These are phyloP conservation scores for Hydrochoerus hydrochaeris DNA, from an alignment of 2,113 vertebrate species.

Conservation along the genomic window DNA sequence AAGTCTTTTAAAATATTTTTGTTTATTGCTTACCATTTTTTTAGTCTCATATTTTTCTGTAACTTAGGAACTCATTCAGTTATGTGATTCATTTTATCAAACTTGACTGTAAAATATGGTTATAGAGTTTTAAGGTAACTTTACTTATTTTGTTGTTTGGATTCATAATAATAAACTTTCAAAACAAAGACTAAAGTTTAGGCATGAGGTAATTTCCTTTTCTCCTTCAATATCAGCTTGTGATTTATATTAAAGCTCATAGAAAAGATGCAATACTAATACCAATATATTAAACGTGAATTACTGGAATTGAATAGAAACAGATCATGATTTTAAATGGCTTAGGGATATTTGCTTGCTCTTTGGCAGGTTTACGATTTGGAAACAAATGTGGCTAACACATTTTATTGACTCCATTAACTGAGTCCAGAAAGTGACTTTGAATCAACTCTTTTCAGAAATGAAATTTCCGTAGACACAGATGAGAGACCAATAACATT, in stretches of 20 bases:
- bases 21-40: neutral
- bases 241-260: neutral
- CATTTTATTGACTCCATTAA: constrained; percentile 56
- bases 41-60: neutral
- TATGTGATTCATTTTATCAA: neutral
- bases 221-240: neutral
- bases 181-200: neutral
- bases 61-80: neutral
- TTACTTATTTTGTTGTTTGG: neutral
- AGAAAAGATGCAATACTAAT: neutral
- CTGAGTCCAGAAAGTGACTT: constrained; percentile 31
- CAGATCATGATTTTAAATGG: constrained; percentile 43
- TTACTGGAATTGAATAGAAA: constrained; percentile 55
- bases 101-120: neutral
- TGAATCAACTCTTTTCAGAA: neutral
- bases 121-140: neutral
- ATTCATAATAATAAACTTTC: neutral
- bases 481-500: neutral
- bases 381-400: constrained; percentile 43
- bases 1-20: constrained; percentile 22
- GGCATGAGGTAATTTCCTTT: neutral
- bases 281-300: constrained; percentile 37
- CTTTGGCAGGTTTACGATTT: constrained; percentile 35
- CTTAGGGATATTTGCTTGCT: constrained; percentile 5
- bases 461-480: constrained; percentile 39